Percentiles rank a stretch among this genome's conserved stretches.
Conservation (phyloP, 2,797 vertebrate species). For the Scarus forsteni region DNA sequence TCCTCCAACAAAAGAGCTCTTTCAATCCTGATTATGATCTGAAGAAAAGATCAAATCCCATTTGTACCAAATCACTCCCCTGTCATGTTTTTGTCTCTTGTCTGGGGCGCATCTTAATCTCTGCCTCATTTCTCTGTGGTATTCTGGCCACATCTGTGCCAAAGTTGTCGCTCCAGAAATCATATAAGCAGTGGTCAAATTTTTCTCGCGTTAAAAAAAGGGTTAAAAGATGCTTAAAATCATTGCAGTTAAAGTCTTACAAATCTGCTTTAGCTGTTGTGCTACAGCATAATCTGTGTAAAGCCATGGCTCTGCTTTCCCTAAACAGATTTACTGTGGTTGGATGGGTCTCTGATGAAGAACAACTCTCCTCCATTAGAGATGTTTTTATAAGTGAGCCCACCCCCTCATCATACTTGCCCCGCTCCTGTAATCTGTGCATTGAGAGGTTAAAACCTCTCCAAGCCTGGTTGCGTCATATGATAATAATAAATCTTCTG, state of each 20-base stretch:
- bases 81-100: background rate
- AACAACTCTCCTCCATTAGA: conserved; percentile 74
- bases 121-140: conserved; percentile 16
- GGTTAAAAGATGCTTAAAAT: conserved; percentile 57
- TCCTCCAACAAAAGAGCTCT: background rate
- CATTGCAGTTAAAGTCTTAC: conserved; percentile 68
- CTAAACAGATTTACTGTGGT: conserved; percentile 76
- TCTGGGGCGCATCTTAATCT: conserved; percentile 35
- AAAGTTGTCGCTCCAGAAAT: conserved; percentile 52
- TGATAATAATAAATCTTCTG: conserved; percentile 33
- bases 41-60: background rate
- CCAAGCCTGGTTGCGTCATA: conserved; percentile 37
- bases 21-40: conserved; percentile 10
- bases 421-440: conserved; percentile 67
- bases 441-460: conserved; percentile 64
- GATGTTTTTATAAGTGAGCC: conserved; percentile 66
- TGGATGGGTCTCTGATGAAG: conserved; percentile 63
- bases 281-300: conserved; percentile 76
- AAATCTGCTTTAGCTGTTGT: conserved; percentile 80
- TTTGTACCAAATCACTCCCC: background rate
- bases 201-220: conserved; percentile 11
- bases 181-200: conserved; percentile 36
- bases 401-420: conserved; percentile 38
- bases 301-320: conserved; percentile 73
- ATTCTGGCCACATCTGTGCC: conserved; percentile 42